Conservation (phyloP, 1,140 invertebrate species). For the Elymnias hypermnestra region DNA sequence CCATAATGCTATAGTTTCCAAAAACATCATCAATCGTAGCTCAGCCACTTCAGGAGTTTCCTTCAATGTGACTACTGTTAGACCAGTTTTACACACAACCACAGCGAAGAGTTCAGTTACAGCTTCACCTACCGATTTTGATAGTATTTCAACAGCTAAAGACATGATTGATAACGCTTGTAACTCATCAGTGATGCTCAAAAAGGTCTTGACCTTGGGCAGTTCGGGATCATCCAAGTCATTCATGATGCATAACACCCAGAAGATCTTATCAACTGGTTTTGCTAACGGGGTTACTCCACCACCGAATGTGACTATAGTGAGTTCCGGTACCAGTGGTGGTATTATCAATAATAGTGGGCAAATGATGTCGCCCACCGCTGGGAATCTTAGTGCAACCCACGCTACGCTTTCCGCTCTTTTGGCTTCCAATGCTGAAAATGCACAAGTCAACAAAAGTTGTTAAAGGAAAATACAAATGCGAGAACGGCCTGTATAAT, state of each 20-base stretch:
- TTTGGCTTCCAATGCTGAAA: constrained; percentile 56
- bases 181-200: constrained; percentile 72
- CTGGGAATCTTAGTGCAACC: constrained; percentile 68
- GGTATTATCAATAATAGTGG: constrained; percentile 42
- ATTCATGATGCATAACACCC: constrained; percentile 73
- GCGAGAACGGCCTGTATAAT: too few species aligned
- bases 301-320: constrained; percentile 65
- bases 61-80: constrained; percentile 52
- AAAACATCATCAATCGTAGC: constrained; percentile 58
- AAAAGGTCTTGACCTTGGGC: constrained; percentile 71
- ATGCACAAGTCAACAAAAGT: constrained; percentile 50
- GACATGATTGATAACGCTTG: constrained; percentile 74
- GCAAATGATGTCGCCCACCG: constrained; percentile 45
- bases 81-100: constrained; percentile 41
- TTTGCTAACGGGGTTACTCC: constrained; percentile 58
- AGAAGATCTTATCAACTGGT: constrained; percentile 69
- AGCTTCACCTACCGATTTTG: constrained; percentile 38
- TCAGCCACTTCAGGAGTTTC: constrained; percentile 44
- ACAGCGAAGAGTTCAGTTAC: constrained; percentile 50
- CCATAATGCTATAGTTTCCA: constrained; percentile 71
- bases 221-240: constrained; percentile 66
- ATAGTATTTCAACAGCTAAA: constrained; percentile 64
- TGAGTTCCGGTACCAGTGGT: constrained; percentile 55
- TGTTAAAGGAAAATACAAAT: too few species aligned
- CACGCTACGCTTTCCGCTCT: constrained; percentile 70